Evolutionary conservation across 2,888 invertebrate species (phyloP).

Genomic region (Leptinotarsa juncta): DNA sequence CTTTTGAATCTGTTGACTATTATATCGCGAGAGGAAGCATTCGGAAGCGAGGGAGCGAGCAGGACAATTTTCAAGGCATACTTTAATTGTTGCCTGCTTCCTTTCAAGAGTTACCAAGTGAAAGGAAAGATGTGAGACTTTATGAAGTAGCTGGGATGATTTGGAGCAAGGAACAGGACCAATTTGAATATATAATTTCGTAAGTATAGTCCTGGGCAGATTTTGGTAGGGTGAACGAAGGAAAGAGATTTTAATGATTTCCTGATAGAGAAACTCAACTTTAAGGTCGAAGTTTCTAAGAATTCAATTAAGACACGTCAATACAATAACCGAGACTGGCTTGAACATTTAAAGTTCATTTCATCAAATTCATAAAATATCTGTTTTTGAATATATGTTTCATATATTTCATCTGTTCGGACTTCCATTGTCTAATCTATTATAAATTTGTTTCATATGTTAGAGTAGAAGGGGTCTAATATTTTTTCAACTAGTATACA

Average conservation of each 20-base stretch:
- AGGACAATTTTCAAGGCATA: slow-evolving; percentile 48
- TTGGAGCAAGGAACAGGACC: not conserved
- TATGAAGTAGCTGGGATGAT: slow-evolving; percentile 7
- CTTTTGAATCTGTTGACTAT: slow-evolving; percentile 34
- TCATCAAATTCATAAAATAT: no score
- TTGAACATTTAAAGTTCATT: no score
- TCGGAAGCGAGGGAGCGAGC: slow-evolving; percentile 40
- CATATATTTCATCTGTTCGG: no score
- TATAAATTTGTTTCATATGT: no score
- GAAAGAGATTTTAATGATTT: not conserved
- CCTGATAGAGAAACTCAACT: not conserved
- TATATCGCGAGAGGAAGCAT: slow-evolving; percentile 37
- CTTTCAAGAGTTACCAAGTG: not conserved
- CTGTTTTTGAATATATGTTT: no score
- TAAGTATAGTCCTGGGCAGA: not conserved
- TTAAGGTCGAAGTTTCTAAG: not conserved
- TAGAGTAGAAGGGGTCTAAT: no score
- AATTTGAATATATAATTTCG: slow-evolving; percentile 7
- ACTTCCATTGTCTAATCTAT: no score
- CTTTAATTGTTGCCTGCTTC: slow-evolving; percentile 49
- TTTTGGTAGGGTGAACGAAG: slow-evolving; percentile 1
- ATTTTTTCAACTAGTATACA: no score
- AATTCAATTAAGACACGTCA: not conserved
- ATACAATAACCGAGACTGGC: no score
- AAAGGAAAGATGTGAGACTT: slow-evolving; percentile 1